Evolutionary conservation across 1,140 invertebrate genomes (phyloP).

Genomic region (Zaprionus inermis): DNA sequence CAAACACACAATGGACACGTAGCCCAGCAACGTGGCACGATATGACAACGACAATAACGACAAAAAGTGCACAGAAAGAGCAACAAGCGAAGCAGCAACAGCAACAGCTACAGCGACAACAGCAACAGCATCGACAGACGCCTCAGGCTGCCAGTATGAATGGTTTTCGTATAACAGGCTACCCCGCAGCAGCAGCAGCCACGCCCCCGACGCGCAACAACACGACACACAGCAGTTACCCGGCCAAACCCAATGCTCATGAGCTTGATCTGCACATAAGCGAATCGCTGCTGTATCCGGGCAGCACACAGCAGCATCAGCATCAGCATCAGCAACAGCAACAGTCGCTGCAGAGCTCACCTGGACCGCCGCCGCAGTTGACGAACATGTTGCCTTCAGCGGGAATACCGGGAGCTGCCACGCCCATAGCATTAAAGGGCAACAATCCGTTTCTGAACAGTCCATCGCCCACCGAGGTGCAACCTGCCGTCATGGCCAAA

Average conservation of each 20-base stretch:
- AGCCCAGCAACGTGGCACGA: constrained; percentile 17
- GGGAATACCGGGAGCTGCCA: constrained; percentile 64
- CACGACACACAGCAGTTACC: constrained; percentile 50
- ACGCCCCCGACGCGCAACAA: constrained; percentile 57
- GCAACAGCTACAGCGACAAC: constrained; percentile 32
- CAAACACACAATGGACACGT: constrained; percentile 34
- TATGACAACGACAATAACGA: constrained; percentile 70
- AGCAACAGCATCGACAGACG: constrained; percentile 28
- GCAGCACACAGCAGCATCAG: constrained; percentile 57
- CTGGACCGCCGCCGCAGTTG: constrained; percentile 70
- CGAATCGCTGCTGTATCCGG: constrained; percentile 70
- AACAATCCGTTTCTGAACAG: constrained; percentile 82
- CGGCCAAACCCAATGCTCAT: constrained; percentile 64
- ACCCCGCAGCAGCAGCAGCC: constrained; percentile 71
- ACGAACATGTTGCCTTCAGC: constrained; percentile 67
- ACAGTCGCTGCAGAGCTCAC: constrained; percentile 60
- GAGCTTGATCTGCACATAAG: constrained; percentile 76
- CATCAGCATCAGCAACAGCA: constrained; percentile 28
- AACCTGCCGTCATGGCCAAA: constrained; percentile 21
- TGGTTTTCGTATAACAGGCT: constrained; percentile 81
- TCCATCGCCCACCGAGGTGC: constrained; percentile 70
- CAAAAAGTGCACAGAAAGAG: constrained; percentile 59
- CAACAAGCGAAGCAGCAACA: constrained; percentile 39
- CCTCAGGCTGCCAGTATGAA: constrained; percentile 59
- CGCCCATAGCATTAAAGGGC: constrained; percentile 76